Base-by-base conservation (phyloP, 1,140 invertebrate genomes). In the Drosophila nebulosa region DNA sequence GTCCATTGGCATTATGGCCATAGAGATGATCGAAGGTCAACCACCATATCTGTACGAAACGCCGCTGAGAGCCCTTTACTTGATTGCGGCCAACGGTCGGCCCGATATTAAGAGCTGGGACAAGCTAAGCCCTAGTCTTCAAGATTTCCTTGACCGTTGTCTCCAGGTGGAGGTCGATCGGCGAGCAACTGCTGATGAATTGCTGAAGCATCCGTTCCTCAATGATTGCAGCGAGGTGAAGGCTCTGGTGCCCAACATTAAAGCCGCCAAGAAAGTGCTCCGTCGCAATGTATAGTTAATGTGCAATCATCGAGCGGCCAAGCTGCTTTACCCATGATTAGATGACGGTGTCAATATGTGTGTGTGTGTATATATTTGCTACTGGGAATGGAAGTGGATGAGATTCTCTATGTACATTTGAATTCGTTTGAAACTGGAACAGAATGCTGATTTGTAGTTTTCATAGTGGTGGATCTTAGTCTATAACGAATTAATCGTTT, bases 21-120 rank as follows among this genome's bases (percentile, higher is more conserved):
- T 91, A 16, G 98, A 99, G 92, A 99, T 99, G 98, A 97, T 99
- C 36, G 97, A 99, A 90, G 98, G 98, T 0, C 97, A 99, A 91
- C 98, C 98, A 6, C 98, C 98, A 0, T 99, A 99, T 92, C 93
- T 99, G 77, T 97, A 97, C 91, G 98, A 99, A 92, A 96, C 97
- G 14, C 98, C 98, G 5, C 91, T 99, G 6, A 94, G 97, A 92
- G 98, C 98, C 4, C 93, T 99, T 14, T 99, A 99, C 93, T 93
- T 99, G 58, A 99, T 99, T 68, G 98, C 98, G 18, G 97, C 98
- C 0, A 97, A 98, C 78, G 98, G 98, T 1, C 95, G 98, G 79
- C 98, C 98, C 10, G 95, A 96, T 69, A 96, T 99, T 78, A 95
- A 96, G 5, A 94, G 95, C 69, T 97, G 97, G 94, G 94, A 96